These are phyloP conservation scores for Eumacrocentrus americanus DNA, from an alignment of 2,888 invertebrate species.

Conservation along the genomic window DNA sequence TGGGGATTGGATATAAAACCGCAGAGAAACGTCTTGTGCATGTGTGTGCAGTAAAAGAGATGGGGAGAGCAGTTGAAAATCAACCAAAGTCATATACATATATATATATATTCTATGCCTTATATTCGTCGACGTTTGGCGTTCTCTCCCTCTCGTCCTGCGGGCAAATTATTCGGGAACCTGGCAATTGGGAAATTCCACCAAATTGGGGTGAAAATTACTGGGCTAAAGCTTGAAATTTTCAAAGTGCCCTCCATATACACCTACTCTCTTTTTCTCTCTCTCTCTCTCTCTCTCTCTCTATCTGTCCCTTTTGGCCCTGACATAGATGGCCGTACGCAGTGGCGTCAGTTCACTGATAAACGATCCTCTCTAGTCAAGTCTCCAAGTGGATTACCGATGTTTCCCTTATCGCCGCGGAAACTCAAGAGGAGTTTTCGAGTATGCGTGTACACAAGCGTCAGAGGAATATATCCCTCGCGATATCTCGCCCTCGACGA, in stretches of 20 bases:
- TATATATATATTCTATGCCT: conserved; percentile 1
- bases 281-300: neutral
- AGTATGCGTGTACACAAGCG: conserved; percentile 26
- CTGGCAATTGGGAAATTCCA: conserved; percentile 42
- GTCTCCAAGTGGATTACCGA: conserved; percentile 39
- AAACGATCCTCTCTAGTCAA: conserved; percentile 43
- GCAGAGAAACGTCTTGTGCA: neutral
- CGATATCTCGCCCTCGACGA: conserved; percentile 4
- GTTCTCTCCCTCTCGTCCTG: conserved; percentile 5
- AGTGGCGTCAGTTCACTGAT: conserved; percentile 45
- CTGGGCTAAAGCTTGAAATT: conserved; percentile 38
- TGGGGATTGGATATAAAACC: conserved; percentile 1
- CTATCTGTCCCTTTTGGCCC: neutral
- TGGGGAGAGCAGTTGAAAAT: conserved; percentile 3
- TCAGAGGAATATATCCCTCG: conserved; percentile 23
- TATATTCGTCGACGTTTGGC: neutral
- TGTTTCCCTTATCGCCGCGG: conserved; percentile 38
- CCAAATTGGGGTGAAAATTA: conserved; percentile 44
- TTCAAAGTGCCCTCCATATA: conserved; percentile 3
- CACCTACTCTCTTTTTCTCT: neutral
- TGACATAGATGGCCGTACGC: conserved; percentile 1
- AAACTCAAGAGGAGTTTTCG: conserved; percentile 38
- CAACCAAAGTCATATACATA: neutral
- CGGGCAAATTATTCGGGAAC: conserved; percentile 37
- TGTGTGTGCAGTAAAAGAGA: neutral